These are phyloP conservation scores for Lagothrix lagotricha DNA, from an alignment of 2,797 vertebrate genomes.

Conservation along the genomic window DNA sequence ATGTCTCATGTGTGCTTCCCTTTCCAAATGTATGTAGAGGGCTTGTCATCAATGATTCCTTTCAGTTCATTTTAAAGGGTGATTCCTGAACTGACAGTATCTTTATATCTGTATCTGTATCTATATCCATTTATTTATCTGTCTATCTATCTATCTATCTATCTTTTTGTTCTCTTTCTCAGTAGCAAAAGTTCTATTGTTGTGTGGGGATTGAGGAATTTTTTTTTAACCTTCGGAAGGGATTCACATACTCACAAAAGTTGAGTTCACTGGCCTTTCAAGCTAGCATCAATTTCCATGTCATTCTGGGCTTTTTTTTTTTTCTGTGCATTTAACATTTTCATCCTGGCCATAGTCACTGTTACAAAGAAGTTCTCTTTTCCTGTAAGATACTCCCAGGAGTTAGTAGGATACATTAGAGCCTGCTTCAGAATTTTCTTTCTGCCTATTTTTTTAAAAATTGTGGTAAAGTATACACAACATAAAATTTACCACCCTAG, in stretches of 20 bases:
- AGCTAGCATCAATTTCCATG: not conserved
- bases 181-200: not conserved
- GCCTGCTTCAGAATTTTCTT: not conserved
- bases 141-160: no score
- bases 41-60: not conserved
- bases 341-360: not conserved
- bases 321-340: not conserved
- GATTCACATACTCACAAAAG: not conserved
- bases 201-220: not conserved
- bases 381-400: not conserved
- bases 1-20: not conserved
- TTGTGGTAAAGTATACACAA: not conserved
- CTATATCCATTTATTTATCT: not conserved
- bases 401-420: not conserved
- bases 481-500: not conserved
- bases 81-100: not conserved
- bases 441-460: not conserved
- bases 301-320: not conserved
- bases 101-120: not conserved
- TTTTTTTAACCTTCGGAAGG: not conserved
- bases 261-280: not conserved
- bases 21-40: not conserved
- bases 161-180: not conserved
- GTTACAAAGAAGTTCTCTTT: not conserved
- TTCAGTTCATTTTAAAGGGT: not conserved